Percentiles rank a stretch among this genome's conserved stretches.
These are phyloP conservation scores for Sinocyclocheilus anophthalmus DNA, from an alignment of 2,113 vertebrate species.

Conservation along the genomic window DNA sequence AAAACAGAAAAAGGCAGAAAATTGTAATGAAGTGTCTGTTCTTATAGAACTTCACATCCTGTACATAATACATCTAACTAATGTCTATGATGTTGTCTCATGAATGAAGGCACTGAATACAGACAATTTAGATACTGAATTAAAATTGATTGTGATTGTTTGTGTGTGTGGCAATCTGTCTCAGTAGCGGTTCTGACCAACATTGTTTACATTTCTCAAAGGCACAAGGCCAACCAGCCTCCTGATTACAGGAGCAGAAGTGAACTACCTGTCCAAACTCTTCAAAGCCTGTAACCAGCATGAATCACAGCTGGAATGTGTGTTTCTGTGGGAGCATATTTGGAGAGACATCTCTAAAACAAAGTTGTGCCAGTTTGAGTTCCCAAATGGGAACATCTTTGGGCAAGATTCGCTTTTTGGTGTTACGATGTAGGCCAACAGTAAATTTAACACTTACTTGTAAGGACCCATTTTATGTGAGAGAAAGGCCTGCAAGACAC, in stretches of 20 bases:
- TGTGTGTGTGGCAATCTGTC: background rate
- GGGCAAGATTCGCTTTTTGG: background rate
- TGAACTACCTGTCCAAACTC: slow-evolving; percentile 53
- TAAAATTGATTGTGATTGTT: background rate
- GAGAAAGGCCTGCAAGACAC: slow-evolving; percentile 86
- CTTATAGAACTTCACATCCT: background rate
- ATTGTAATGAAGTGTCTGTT: background rate
- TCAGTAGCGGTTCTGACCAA: slow-evolving; percentile 3
- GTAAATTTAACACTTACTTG: slow-evolving; percentile 73
- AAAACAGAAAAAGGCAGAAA: slow-evolving; percentile 10
- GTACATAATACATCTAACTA: slow-evolving; percentile 28
- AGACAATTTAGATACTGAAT: background rate
- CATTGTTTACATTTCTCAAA: slow-evolving; percentile 60
- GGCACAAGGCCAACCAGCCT: slow-evolving; percentile 43
- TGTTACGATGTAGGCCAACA: background rate
- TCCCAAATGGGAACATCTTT: background rate
- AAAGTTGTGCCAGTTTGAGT: background rate
- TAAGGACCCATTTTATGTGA: slow-evolving; percentile 93
- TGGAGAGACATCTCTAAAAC: background rate
- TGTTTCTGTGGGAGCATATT: slow-evolving; percentile 29
- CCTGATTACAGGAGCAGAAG: slow-evolving; percentile 17
- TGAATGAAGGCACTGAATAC: background rate
- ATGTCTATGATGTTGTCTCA: background rate
- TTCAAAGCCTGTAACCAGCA: slow-evolving; percentile 23
- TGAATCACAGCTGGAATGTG: background rate